phyloP scores from a whole-genome alignment of 2,113 vertebrate species.

The Ondatra zibethicus region DNA sequence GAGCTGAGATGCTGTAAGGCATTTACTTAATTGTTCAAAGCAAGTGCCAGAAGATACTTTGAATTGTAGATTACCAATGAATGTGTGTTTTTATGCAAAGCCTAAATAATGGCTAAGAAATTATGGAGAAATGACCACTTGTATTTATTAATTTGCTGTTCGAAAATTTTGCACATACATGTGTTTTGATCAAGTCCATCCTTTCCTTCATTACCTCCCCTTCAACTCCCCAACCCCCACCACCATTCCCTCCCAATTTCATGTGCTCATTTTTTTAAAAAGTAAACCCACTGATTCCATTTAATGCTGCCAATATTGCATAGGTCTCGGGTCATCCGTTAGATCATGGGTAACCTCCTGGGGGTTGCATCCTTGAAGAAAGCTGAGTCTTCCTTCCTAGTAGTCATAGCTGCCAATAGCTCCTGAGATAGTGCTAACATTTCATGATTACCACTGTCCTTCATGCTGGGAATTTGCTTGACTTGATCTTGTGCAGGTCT shows the following conservation, averaged over 20 bases:
- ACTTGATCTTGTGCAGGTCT: neutral
- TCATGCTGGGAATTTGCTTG: neutral
- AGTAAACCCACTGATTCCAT: neutral
- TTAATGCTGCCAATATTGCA: neutral
- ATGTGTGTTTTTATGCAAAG: neutral
- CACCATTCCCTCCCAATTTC: neutral
- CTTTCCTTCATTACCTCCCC: too few relatives aligned
- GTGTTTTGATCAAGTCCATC: neutral
- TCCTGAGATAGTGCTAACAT: neutral
- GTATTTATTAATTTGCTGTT: neutral
- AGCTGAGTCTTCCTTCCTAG: neutral
- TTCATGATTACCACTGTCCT: neutral
- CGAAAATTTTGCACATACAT: neutral
- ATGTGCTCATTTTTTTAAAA: neutral
- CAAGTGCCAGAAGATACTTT: slow-evolving; percentile 13
- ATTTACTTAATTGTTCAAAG: neutral
- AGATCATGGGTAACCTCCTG: neutral
- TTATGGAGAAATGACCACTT: neutral
- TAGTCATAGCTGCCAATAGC: neutral
- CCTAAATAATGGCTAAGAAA: slow-evolving; percentile 11
- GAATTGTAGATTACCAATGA: neutral
- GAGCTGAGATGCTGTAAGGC: neutral
- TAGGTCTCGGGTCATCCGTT: neutral
- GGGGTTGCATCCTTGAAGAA: neutral
- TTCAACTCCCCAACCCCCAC: neutral